Conservation (phyloP, 2,888 invertebrate species). For the Latrodectus elegans region DNA sequence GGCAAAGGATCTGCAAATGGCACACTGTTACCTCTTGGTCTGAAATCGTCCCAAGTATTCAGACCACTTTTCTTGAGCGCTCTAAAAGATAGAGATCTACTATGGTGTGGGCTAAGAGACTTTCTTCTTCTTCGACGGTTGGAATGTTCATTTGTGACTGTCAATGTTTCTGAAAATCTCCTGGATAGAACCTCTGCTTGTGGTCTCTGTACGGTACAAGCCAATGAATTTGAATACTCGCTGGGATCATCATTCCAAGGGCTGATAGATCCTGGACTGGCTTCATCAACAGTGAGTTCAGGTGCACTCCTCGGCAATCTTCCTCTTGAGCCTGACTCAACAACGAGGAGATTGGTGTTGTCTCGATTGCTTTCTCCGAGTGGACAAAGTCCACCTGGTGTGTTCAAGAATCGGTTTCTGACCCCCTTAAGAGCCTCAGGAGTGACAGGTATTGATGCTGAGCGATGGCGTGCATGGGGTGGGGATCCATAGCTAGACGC, state of each 20-base stretch:
- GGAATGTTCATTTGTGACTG: constrained; percentile 37
- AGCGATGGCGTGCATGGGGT: constrained; percentile 59
- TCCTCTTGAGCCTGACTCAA: constrained; percentile 30
- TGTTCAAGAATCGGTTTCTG: constrained; percentile 45
- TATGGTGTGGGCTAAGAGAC: constrained; percentile 48
- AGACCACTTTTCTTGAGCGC: constrained; percentile 26
- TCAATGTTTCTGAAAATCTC: constrained; percentile 60
- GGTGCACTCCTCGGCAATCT: constrained; percentile 61
- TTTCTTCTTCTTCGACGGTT: constrained; percentile 32
- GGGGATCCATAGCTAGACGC: constrained; percentile 60
- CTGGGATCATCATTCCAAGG: constrained; percentile 66
- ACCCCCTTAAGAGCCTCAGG: constrained; percentile 63
- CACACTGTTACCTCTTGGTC: constrained; percentile 61
- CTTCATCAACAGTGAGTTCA: constrained; percentile 60
- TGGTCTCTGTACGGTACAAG: constrained; percentile 46
- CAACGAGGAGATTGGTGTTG: constrained; percentile 34
- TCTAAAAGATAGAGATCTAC: constrained; percentile 54
- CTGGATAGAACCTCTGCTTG: constrained; percentile 51
- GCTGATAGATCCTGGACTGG: constrained; percentile 48
- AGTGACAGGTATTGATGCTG: constrained; percentile 66
- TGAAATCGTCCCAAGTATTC: constrained; percentile 33
- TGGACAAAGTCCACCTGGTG: constrained; percentile 52
- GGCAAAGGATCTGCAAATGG: constrained; percentile 39
- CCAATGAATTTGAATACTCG: constrained; percentile 49
- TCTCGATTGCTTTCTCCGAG: constrained; percentile 38